These are phyloP conservation scores for Thripadectes ignobilis DNA, from an alignment of 2,797 vertebrate genomes.

Conservation along the genomic window DNA sequence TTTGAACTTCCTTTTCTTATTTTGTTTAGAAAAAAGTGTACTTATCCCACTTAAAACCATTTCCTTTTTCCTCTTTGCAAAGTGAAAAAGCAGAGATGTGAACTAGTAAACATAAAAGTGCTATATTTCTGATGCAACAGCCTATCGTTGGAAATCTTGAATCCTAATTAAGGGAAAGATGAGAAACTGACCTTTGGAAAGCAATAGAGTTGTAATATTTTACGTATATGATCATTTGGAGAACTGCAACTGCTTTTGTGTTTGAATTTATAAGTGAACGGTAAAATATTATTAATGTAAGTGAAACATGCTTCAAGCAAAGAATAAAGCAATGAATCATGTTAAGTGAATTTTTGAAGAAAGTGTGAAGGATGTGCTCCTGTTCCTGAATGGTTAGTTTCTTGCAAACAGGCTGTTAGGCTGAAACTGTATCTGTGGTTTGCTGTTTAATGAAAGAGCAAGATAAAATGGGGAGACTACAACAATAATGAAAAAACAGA, in stretches of 20 bases:
- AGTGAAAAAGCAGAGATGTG: slow-evolving; percentile 70
- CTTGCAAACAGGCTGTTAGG: slow-evolving; percentile 35
- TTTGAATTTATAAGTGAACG: slow-evolving; percentile 41
- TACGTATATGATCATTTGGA: slow-evolving; percentile 45
- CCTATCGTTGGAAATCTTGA: slow-evolving; percentile 68
- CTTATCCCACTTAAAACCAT: slow-evolving; percentile 30
- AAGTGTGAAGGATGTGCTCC: slow-evolving; percentile 22
- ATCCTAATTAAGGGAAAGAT: slow-evolving; percentile 71
- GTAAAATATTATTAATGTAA: slow-evolving; percentile 69
- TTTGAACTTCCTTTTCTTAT: background rate
- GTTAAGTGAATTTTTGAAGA: slow-evolving; percentile 58
- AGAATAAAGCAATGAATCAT: slow-evolving; percentile 9
- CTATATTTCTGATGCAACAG: slow-evolving; percentile 27
- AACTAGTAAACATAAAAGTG: slow-evolving; percentile 51
- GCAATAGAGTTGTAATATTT: slow-evolving; percentile 55
- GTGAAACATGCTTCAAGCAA: slow-evolving; percentile 55
- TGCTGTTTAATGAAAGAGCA: slow-evolving; percentile 57
- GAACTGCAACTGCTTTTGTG: background rate
- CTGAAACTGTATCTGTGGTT: slow-evolving; percentile 40
- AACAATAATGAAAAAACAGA: slow-evolving; percentile 60
- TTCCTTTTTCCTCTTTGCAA: slow-evolving; percentile 49
- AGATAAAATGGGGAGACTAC: slow-evolving; percentile 48
- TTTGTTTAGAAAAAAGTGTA: background rate
- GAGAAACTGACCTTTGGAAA: slow-evolving; percentile 46
- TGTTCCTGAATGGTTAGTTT: slow-evolving; percentile 6